Evolutionary conservation across 1,140 invertebrate species (phyloP).

Genomic region (Psix sp.): DNA sequence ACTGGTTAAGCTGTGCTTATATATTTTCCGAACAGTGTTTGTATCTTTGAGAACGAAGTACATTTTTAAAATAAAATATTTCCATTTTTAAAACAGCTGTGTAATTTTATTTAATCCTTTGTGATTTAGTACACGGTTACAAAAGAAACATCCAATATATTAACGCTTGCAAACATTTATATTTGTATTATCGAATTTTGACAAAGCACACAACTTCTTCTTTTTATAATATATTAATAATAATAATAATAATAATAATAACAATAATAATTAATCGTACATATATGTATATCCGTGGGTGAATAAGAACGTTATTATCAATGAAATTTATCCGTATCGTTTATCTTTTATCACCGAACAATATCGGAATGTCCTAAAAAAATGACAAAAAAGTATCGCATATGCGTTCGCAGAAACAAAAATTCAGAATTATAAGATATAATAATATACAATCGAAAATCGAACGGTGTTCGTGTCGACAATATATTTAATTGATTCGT

Average conservation of each 20-base stretch:
- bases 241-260: no score
- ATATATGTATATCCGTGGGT: constrained; percentile 46
- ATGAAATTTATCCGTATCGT: constrained; percentile 31
- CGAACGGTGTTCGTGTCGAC: constrained; percentile 1
- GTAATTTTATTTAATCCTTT: neutral
- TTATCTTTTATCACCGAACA: constrained; percentile 25
- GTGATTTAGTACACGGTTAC: neutral
- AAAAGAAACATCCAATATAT: neutral
- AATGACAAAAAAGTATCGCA: neutral
- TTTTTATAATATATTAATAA: constrained; percentile 16
- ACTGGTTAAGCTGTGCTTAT: constrained; percentile 11
- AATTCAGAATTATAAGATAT: constrained; percentile 29
- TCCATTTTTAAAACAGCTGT: constrained; percentile 18
- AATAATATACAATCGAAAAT: constrained; percentile 31
- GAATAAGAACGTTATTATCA: constrained; percentile 37
- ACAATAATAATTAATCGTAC: constrained; percentile 35
- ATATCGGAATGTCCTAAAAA: constrained; percentile 40
- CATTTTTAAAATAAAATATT: constrained; percentile 31
- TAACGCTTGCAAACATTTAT: constrained; percentile 56
- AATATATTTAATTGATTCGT: constrained; percentile 14
- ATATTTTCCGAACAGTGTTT: constrained; percentile 17
- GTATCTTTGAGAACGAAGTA: neutral
- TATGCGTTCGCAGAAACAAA: neutral
- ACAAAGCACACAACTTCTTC: constrained; percentile 47
- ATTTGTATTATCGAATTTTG: constrained; percentile 50